Percentiles rank a stretch among this genome's conserved stretches.
Evolutionary conservation across 2,888 invertebrate species (phyloP).

Genomic region (Thymelicus lineola): DNA sequence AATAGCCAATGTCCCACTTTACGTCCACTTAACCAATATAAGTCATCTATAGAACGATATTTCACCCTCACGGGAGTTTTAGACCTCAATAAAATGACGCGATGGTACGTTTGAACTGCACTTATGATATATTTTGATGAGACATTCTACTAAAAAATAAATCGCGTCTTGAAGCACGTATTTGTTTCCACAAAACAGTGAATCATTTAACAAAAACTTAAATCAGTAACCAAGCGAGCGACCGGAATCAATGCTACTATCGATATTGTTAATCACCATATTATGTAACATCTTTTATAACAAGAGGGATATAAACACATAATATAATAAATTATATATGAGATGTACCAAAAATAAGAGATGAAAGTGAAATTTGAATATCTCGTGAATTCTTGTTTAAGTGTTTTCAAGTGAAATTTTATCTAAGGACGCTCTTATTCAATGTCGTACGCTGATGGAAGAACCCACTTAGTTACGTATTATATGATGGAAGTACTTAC

Average conservation of each 20-base stretch:
- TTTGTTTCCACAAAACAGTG: no score
- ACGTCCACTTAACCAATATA: constrained; percentile 39
- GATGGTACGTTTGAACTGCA: constrained; percentile 32
- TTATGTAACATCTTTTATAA: no score
- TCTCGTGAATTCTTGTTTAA: constrained; percentile 1
- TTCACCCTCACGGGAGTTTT: constrained; percentile 35
- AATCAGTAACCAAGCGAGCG: no score
- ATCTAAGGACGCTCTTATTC: constrained; percentile 16
- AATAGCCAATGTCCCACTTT: constrained; percentile 37
- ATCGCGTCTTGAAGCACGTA: background rate
- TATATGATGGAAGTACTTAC: constrained; percentile 27
- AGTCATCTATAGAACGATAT: constrained; percentile 35
- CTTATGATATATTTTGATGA: constrained; percentile 32
- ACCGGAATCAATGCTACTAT: no score
- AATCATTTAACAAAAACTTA: no score
- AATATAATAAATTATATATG: background rate
- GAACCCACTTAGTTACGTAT: constrained; percentile 40
- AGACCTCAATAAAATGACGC: constrained; percentile 33
- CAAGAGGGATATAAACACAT: no score
- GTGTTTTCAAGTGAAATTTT: constrained; percentile 14
- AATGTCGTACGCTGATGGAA: constrained; percentile 35
- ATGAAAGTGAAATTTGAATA: constrained; percentile 3
- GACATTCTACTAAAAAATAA: constrained; percentile 19
- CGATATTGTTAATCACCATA: no score
- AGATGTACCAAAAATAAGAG: background rate